These are phyloP conservation scores for Rhaphigaster nebulosa DNA, from an alignment of 2,888 invertebrate species.

Conservation along the genomic window DNA sequence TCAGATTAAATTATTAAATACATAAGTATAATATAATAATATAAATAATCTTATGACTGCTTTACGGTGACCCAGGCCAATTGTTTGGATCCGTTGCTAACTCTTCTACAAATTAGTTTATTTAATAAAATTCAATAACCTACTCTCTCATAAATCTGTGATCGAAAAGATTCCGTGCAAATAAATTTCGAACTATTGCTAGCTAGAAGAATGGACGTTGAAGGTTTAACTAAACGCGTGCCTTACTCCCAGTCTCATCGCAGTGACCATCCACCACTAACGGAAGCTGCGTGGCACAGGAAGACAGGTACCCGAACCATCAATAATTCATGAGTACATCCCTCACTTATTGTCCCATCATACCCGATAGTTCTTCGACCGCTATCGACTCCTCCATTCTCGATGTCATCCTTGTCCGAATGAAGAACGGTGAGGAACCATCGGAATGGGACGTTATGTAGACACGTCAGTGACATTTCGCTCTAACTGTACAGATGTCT, in stretches of 20 bases:
- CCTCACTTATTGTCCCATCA: slow-evolving; percentile 26
- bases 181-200: too few relatives aligned
- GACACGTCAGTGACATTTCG: not conserved
- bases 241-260: not conserved
- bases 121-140: too few relatives aligned
- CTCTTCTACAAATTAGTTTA: too few relatives aligned
- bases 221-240: too few relatives aligned
- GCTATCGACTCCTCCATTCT: not conserved
- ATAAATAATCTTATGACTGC: too few relatives aligned
- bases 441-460: slow-evolving; percentile 13
- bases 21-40: too few relatives aligned
- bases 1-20: too few relatives aligned
- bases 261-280: not conserved
- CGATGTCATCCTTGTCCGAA: not conserved
- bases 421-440: not conserved
- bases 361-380: not conserved
- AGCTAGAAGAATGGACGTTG: too few relatives aligned
- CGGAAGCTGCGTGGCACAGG: not conserved
- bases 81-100: too few relatives aligned
- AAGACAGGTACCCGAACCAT: not conserved
- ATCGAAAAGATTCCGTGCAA: too few relatives aligned
- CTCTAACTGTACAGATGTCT: not conserved
- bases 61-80: too few relatives aligned
- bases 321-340: slow-evolving; percentile 17
- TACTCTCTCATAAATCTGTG: too few relatives aligned